Base-by-base conservation (phyloP, 2,797 vertebrate genomes). In the Coracias cyanogaster region DNA sequence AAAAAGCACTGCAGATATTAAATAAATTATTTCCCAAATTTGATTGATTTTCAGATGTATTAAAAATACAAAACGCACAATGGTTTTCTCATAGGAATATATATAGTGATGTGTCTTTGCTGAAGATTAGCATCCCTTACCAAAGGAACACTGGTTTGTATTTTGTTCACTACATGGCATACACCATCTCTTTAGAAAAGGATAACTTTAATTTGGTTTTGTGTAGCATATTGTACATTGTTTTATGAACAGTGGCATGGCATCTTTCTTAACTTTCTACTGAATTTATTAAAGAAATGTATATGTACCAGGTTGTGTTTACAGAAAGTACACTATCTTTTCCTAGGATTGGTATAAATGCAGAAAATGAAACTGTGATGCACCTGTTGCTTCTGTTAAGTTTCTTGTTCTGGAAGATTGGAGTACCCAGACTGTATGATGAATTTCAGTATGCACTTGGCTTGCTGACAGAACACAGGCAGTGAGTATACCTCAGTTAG, bases 41-140 rank as follows among this genome's bases (percentile, higher is more conserved):
- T 41, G 0, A 39, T 79, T 79, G 10, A 35, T 66, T 85, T 79
- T 82, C 46, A 67, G 9, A 25, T 41, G 8, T 2, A 49, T 78
- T 35, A 67, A 49, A 91, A 77, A 39, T 26, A 35, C 1, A 33
- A 70, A 91, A 71, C 17, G 10, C 6, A 60, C 4, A 29, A 21
- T 10, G 24, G 5, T 52, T 78, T 82, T 73, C 24, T 48, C 25
- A 28, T 26, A 73, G 18, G 9, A 48, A 31, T 48, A 20, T 22
- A n/a, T 22, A 39, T 2, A 35, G 3, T 1, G 6, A 67, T 1
- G 0, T 43, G 8, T 28, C n/a, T 83, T 64, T 19, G 2, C 3
- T 37, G 45, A 64, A 43, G 4, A 31, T 64, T 49, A n/a, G 3
- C 29, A 4, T 77, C 13, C 17, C n/a, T 52, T 60, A 61, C 15